Evolutionary conservation across 2,113 vertebrate species (phyloP), one percentile per base, ranked within the genome.

Genomic region (Syngnathus typhle): DNA sequence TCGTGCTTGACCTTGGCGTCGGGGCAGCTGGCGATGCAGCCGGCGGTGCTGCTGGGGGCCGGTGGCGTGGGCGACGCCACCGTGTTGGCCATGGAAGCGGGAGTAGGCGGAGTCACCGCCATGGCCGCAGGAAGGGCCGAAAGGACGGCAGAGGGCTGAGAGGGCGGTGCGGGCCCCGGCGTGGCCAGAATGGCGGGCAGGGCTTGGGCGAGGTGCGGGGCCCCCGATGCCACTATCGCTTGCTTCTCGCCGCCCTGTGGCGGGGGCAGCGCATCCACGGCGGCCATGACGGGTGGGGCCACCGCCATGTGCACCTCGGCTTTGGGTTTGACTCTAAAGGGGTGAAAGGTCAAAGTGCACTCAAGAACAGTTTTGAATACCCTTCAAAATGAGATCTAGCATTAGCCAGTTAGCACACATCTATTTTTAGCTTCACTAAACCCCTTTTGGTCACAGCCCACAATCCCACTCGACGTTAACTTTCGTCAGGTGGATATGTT

Each of bases 1-100:
- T 99, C 96, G 76, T 96, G 95, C 68, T 98, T 98, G 64, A 98
- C 92, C 87, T 96, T 99, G 65, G 94, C 80, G 52, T 98, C 96
- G 0, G 94, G 88, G 16, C 93, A 91, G 67, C 92, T 93, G 75
- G 93, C 76, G 19, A 92, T 89, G 0, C 93, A 92, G 3, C 94
- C 90, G 5, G 94, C 92, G 11, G 94, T 91, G 9, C 92, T 93
- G 36, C 93, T 92, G 55, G 92, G 88, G 0, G 92, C 89, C 0
- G 96, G 89, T 16, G 95, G 94, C 1, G 94, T 91, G 0, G 96
- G 92, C 0, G 93, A 93, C 13, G 94, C 89, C 69, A 94, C 94
- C 0, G 90, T 84, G 78, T 91, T 91, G 59, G 94, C 92, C 75
- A 94, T 89, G 0, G 93, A 92, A 41, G 91, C 82, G 0, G 91